phyloP scores from a whole-genome alignment of 2,113 vertebrate genomes.

The Trichechus manatus region DNA sequence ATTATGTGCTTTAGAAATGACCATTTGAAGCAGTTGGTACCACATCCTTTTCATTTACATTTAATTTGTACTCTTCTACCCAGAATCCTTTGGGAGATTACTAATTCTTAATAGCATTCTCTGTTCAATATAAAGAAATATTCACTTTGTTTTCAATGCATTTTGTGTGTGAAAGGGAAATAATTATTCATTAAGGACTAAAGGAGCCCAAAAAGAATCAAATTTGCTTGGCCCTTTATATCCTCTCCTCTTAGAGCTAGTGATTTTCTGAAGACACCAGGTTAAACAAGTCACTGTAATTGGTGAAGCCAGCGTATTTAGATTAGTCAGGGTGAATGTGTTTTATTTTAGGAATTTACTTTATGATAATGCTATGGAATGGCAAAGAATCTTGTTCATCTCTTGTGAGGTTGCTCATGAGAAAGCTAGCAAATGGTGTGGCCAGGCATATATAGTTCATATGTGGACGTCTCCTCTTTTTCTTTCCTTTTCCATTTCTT shows the following conservation, averaged over 20 bases:
- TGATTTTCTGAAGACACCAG: constrained; percentile 17
- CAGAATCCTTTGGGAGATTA: constrained; percentile 12
- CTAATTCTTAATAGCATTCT: not conserved
- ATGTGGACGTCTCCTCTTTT: constrained; percentile 10
- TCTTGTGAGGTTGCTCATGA: constrained; percentile 30
- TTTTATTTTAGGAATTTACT: constrained; percentile 28
- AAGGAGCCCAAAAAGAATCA: not conserved
- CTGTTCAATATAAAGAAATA: constrained; percentile 37
- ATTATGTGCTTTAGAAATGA: not conserved
- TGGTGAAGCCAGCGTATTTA: not conserved
- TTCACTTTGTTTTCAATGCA: constrained; percentile 17
- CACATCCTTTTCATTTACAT: constrained; percentile 10
- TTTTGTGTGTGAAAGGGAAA: not conserved
- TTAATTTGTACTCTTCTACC: constrained; percentile 37
- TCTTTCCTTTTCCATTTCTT: constrained; percentile 15
- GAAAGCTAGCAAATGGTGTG: not conserved
- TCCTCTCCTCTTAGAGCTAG: not conserved
- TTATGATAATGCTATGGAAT: not conserved
- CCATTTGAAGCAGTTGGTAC: not conserved
- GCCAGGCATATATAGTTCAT: not conserved
- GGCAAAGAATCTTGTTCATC: constrained; percentile 42
- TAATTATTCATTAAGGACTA: not conserved
- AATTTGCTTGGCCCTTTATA: not conserved
- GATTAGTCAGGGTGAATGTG: not conserved
- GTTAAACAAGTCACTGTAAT: constrained; percentile 8